phyloP scores from a whole-genome alignment of 1,140 invertebrate species.

The Drosophila mayri region DNA sequence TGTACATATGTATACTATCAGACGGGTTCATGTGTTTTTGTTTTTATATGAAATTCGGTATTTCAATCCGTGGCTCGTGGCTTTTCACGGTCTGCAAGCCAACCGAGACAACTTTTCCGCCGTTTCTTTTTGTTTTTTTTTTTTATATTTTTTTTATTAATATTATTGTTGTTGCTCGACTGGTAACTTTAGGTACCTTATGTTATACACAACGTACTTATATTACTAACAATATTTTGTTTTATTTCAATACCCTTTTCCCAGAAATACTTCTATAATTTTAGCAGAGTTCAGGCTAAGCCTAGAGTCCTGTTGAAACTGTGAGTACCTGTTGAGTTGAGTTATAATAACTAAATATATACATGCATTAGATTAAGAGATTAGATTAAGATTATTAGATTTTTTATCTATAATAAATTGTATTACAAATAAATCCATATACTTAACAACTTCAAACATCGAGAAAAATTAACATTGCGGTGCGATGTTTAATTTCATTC shows the following conservation, averaged over 20 bases:
- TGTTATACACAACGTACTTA: slow-evolving; percentile 28
- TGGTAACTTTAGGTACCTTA: slow-evolving; percentile 56
- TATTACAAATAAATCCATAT: background rate
- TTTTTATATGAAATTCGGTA: slow-evolving; percentile 77
- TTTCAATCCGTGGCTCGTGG: slow-evolving; percentile 84
- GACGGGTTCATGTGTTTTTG: slow-evolving; percentile 73
- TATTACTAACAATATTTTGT: slow-evolving; percentile 17
- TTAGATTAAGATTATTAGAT: no score
- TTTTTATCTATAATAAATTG: background rate
- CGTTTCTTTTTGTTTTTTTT: slow-evolving; percentile 73
- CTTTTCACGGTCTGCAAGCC: slow-evolving; percentile 82
- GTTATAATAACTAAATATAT: background rate
- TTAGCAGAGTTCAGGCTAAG: background rate
- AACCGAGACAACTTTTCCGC: slow-evolving; percentile 80
- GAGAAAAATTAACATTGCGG: background rate
- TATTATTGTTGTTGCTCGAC: slow-evolving; percentile 20
- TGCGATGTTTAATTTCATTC: background rate
- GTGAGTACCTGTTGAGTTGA: background rate
- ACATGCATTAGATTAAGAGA: no score
- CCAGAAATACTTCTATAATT: background rate
- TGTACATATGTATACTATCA: slow-evolving; percentile 34
- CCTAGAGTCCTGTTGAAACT: background rate
- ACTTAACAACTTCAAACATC: background rate
- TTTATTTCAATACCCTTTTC: slow-evolving; percentile 11
- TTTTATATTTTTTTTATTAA: slow-evolving; percentile 25